Conservation (phyloP, 1,140 invertebrate species). For the Paramacrobiotus metropolitanus region DNA sequence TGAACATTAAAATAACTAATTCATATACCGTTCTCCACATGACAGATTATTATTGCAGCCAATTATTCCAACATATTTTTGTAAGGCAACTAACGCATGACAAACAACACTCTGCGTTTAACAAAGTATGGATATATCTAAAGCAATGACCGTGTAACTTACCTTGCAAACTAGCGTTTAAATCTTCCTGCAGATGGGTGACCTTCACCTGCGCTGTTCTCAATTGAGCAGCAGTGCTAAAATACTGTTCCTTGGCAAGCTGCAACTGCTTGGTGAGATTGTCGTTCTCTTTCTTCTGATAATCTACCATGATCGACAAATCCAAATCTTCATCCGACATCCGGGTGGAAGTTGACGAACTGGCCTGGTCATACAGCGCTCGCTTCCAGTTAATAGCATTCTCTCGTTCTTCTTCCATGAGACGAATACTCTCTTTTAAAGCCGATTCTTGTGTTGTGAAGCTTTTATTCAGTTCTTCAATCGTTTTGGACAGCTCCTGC, state of each 20-base stretch:
- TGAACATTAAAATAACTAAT: not conserved
- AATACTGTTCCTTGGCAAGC: not conserved
- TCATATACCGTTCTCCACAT: too few relatives aligned
- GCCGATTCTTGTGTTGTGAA: not conserved
- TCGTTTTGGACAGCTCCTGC: not conserved
- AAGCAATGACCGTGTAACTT: too few relatives aligned
- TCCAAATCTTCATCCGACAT: not conserved
- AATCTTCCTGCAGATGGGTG: too few relatives aligned
- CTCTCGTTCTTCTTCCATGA: not conserved
- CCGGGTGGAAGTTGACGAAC: not conserved
- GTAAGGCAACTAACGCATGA: too few relatives aligned
- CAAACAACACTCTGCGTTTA: not conserved
- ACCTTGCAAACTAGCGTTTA: too few relatives aligned
- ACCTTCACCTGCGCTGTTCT: too few relatives aligned
- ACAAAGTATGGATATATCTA: not conserved
- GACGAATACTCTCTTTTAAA: not conserved
- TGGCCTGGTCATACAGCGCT: not conserved
- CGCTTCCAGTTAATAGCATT: not conserved
- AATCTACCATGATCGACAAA: not conserved
- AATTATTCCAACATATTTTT: too few relatives aligned
- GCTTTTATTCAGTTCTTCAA: not conserved
- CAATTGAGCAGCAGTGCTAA: not conserved
- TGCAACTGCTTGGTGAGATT: not conserved
- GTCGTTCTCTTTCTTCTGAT: conserved; percentile 1
- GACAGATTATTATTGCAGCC: too few relatives aligned